phyloP scores from a whole-genome alignment of 2,113 vertebrate species.

The Odocoileus virginianus region DNA sequence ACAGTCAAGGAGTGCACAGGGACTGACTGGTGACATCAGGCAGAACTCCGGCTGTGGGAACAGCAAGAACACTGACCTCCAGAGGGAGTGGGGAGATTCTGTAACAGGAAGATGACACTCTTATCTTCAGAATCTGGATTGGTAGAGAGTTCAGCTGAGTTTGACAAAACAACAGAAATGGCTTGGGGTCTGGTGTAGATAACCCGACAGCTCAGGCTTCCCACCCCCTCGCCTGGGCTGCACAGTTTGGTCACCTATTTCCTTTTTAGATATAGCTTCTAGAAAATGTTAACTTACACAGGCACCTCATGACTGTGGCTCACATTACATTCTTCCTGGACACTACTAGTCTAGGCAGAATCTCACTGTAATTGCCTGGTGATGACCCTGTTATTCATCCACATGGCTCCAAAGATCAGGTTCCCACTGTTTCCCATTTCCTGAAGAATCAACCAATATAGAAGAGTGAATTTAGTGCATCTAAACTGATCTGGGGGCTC shows the following conservation, averaged over 20 bases:
- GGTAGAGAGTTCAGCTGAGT: not conserved
- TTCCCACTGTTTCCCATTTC: not conserved
- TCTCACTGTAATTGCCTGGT: not conserved
- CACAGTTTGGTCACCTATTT: not conserved
- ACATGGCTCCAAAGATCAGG: not conserved
- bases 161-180: not conserved
- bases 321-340: not conserved
- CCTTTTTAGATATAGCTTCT: not conserved
- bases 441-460: not conserved
- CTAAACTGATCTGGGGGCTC: not conserved
- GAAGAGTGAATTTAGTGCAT: not conserved
- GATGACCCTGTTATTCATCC: not conserved
- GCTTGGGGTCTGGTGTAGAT: not conserved
- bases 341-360: not conserved
- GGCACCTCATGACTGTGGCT: not conserved
- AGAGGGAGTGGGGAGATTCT: not conserved
- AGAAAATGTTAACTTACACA: not conserved
- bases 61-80: not conserved
- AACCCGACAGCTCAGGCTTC: not conserved
- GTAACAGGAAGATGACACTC: not conserved
- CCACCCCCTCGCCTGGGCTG: fast-evolving
- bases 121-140: not conserved
- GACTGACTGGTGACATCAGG: not conserved
- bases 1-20: not conserved
- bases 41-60: not conserved